Evolutionary conservation across 2,888 invertebrate species (phyloP).

Genomic region (Iselma pallidipennis): DNA sequence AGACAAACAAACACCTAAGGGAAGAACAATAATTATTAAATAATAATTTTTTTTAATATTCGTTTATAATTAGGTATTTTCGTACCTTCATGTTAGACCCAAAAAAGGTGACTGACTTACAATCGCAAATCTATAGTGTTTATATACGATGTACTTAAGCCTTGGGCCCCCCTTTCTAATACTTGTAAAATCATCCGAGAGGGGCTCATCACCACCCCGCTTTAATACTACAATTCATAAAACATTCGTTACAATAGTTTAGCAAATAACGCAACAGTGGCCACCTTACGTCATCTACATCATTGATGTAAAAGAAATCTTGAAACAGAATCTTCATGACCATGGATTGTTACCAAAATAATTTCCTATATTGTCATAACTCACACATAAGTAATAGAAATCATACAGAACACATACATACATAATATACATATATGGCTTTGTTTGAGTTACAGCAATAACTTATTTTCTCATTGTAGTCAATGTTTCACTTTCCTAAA

Average conservation of each 20-base stretch:
- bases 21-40: slow-evolving; percentile 13
- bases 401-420: not conserved
- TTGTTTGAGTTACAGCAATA: not conserved
- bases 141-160: slow-evolving; percentile 24
- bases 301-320: not conserved
- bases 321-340: not conserved
- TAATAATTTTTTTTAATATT: not conserved
- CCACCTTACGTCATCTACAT: not conserved
- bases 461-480: not conserved
- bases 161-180: slow-evolving; percentile 33
- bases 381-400: not conserved
- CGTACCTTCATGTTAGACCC: slow-evolving; percentile 27
- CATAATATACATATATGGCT: not conserved
- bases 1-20: slow-evolving; percentile 45
- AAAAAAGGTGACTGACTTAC: slow-evolving; percentile 30
- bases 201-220: slow-evolving; percentile 19
- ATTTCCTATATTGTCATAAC: not conserved
- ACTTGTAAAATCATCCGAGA: slow-evolving; percentile 20
- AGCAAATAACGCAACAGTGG: not conserved
- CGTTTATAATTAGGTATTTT: too few species aligned
- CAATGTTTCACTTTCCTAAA: not conserved
- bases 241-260: not conserved
- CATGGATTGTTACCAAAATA: not conserved
- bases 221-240: slow-evolving; percentile 16
- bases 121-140: slow-evolving; percentile 17